phyloP scores from a whole-genome alignment of 2,113 vertebrate genomes.

The Microcebus jonahi region DNA sequence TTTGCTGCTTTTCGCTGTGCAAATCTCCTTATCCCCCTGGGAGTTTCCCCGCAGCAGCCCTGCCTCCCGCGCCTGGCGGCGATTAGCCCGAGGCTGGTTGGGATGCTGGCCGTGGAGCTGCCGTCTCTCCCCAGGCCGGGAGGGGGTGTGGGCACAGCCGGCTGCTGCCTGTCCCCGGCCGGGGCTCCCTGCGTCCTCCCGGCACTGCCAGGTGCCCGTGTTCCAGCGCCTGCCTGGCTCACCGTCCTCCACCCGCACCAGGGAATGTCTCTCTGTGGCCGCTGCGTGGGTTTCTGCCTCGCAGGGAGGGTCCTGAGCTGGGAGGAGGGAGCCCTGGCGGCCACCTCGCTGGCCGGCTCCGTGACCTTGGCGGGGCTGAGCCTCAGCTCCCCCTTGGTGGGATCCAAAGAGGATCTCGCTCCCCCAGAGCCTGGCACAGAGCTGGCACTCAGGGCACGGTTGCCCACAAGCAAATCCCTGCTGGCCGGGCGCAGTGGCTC shows the following conservation, averaged over 20 bases:
- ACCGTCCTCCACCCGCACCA: rapidly evolving
- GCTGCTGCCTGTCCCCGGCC: background rate
- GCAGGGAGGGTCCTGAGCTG: background rate
- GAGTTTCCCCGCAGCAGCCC: background rate
- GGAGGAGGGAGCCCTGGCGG: background rate
- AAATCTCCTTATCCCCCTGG: background rate
- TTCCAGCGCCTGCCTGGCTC: background rate
- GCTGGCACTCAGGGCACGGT: background rate
- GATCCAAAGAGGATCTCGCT: background rate
- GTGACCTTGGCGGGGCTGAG: background rate
- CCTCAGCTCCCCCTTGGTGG: rapidly evolving
- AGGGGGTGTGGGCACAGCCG: rapidly evolving
- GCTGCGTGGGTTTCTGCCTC: background rate
- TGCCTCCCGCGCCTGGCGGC: background rate
- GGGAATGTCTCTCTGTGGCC: background rate
- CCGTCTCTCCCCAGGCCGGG: background rate
- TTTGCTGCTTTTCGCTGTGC: conserved; percentile 32
- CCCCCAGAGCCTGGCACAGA: background rate
- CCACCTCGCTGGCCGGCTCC: background rate
- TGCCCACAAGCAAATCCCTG: background rate
- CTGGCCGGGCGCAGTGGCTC: rapidly evolving
- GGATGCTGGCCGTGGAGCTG: background rate
- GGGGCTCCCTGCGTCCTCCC: background rate
- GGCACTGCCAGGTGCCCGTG: rapidly evolving
- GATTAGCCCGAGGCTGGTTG: background rate